Evolutionary conservation across 2,113 vertebrate genomes (phyloP).

Genomic region (Archilochus colubris): DNA sequence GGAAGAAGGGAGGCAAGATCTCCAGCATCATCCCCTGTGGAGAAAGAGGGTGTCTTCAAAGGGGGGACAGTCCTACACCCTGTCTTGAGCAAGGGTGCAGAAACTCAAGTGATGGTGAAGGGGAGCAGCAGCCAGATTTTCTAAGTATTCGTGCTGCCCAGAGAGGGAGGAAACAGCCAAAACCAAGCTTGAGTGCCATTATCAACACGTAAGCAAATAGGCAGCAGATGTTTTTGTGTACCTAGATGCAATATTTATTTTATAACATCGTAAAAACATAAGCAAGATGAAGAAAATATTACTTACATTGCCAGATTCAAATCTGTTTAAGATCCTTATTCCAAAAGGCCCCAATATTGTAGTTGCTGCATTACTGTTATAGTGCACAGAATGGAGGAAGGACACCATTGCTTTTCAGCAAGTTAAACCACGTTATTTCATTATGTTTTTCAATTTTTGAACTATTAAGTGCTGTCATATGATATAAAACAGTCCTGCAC

Average conservation of each 20-base stretch:
- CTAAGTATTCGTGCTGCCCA: not conserved
- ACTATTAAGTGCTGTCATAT: not conserved
- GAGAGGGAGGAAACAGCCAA: not conserved
- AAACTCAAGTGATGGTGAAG: fast-evolving
- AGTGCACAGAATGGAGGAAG: not conserved
- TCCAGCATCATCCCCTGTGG: fast-evolving
- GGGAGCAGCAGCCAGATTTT: not conserved
- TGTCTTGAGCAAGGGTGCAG: fast-evolving
- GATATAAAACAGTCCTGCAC: not conserved
- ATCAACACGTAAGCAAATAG: not conserved
- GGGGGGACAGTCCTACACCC: fast-evolving
- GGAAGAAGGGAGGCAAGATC: not conserved
- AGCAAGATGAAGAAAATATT: not conserved
- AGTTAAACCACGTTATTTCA: not conserved
- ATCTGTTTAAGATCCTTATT: not conserved
- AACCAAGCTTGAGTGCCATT: not conserved
- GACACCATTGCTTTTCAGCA: not conserved
- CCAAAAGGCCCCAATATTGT: not conserved
- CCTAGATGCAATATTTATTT: not conserved
- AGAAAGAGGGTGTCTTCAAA: not conserved
- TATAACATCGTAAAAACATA: not conserved
- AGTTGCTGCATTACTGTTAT: not conserved
- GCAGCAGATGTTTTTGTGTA: not conserved
- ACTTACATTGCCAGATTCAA: not conserved
- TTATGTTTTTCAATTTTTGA: not conserved